These are phyloP conservation scores for Sebastes matsubarae DNA, from an alignment of 2,797 vertebrate species.

Conservation along the genomic window DNA sequence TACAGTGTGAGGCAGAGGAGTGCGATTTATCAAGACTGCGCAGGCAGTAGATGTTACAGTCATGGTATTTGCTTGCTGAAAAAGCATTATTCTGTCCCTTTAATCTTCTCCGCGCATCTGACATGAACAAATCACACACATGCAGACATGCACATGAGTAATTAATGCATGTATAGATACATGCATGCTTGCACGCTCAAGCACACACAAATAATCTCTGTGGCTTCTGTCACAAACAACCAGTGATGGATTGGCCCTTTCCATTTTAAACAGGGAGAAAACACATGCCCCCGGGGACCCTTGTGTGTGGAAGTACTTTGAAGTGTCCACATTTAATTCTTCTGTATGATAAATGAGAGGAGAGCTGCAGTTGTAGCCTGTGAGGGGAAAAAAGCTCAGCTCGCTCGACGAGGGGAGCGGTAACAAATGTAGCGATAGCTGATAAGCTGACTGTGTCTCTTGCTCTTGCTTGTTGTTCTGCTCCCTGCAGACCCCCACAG, in stretches of 20 bases:
- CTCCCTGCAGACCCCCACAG: conserved; percentile 77
- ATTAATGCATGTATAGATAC: conserved; percentile 38
- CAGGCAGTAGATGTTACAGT: conserved; percentile 50
- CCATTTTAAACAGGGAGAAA: conserved; percentile 79
- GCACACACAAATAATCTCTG: conserved; percentile 44
- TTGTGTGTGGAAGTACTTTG: conserved; percentile 81
- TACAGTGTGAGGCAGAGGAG: conserved; percentile 35
- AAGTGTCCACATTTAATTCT: conserved; percentile 84
- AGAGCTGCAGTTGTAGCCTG: conserved; percentile 66
- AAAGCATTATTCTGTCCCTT: conserved; percentile 58
- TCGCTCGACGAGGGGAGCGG: conserved; percentile 67
- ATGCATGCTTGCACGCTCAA: neutral
- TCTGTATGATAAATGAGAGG: conserved; percentile 81
- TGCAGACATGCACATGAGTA: conserved; percentile 2
- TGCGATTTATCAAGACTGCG: conserved; percentile 68
- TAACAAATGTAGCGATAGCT: conserved; percentile 80
- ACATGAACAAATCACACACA: conserved; percentile 52
- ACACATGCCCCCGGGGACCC: conserved; percentile 74
- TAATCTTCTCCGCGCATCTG: conserved; percentile 59
- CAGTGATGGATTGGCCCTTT: conserved; percentile 79
- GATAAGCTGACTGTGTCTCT: conserved; percentile 80
- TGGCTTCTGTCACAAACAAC: conserved; percentile 75
- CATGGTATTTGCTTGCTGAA: conserved; percentile 60
- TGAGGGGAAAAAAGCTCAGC: conserved; percentile 70
- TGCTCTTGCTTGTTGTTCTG: conserved; percentile 73